Percentiles rank a stretch among this genome's conserved stretches.
Evolutionary conservation across 2,113 vertebrate species (phyloP).

Genomic region (Pituophis catenifer): DNA sequence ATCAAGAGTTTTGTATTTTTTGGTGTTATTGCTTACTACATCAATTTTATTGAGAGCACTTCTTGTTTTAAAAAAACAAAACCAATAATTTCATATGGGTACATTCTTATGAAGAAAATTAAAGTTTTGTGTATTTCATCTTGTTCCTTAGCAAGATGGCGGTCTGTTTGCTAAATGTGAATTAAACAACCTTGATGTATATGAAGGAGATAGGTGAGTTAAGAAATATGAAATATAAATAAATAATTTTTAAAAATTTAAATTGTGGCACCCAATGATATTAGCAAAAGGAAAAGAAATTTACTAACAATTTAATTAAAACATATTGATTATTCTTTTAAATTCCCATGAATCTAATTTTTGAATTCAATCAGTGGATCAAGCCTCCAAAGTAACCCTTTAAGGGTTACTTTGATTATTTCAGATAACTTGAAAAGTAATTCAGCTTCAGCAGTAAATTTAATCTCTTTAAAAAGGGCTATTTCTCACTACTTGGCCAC

Average conservation of each 20-base stretch:
- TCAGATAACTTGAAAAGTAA: neutral
- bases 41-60: neutral
- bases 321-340: neutral
- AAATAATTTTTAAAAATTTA: neutral
- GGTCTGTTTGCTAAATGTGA: neutral
- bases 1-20: neutral
- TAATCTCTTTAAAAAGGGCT: neutral
- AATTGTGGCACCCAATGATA: neutral
- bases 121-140: neutral
- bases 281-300: neutral
- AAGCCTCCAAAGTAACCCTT: neutral
- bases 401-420: neutral
- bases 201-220: neutral
- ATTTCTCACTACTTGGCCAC: neutral
- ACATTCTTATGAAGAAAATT: neutral
- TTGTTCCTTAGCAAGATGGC: neutral
- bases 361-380: neutral
- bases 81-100: neutral
- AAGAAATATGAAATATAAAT: neutral
- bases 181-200: neutral
- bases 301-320: neutral
- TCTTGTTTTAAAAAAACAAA: neutral
- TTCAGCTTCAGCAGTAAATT: neutral
- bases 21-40: neutral
- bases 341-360: neutral